Evolutionary conservation across 2,113 vertebrate species (phyloP).

Genomic region (Tapirus terrestris): DNA sequence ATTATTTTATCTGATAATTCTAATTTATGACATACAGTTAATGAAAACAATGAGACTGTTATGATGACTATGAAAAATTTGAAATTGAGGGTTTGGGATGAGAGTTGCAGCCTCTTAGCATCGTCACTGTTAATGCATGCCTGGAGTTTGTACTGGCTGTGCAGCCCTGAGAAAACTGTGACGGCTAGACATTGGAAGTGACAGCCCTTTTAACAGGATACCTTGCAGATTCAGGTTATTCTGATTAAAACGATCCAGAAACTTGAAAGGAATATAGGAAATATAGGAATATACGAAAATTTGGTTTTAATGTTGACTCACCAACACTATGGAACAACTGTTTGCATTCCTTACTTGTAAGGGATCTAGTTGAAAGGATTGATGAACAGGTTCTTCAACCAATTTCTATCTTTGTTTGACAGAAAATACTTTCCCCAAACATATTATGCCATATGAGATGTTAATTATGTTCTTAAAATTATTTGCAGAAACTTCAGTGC

Average conservation of each 20-base stretch:
- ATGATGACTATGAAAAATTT: neutral
- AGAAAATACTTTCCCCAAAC: neutral
- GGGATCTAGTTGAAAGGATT: neutral
- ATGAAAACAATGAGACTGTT: neutral
- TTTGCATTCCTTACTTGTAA: slow-evolving; percentile 3
- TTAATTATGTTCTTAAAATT: neutral
- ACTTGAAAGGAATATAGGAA: slow-evolving; percentile 30
- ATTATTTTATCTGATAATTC: neutral
- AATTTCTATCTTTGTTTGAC: neutral
- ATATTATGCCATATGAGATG: neutral
- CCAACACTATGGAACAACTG: neutral
- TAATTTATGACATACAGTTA: neutral
- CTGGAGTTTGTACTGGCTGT: neutral
- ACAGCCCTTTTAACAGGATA: neutral
- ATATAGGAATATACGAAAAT: slow-evolving; percentile 13
- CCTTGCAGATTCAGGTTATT: neutral
- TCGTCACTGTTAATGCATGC: neutral
- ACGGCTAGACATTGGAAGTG: neutral
- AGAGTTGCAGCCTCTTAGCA: neutral
- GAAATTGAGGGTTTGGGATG: neutral
- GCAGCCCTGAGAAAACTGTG: neutral
- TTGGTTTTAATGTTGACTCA: neutral
- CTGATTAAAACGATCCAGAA: neutral
- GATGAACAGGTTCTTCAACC: neutral
- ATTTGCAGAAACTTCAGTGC: neutral